These are phyloP conservation scores for Norana najaformis DNA, from an alignment of 2,888 invertebrate species.

Conservation along the genomic window DNA sequence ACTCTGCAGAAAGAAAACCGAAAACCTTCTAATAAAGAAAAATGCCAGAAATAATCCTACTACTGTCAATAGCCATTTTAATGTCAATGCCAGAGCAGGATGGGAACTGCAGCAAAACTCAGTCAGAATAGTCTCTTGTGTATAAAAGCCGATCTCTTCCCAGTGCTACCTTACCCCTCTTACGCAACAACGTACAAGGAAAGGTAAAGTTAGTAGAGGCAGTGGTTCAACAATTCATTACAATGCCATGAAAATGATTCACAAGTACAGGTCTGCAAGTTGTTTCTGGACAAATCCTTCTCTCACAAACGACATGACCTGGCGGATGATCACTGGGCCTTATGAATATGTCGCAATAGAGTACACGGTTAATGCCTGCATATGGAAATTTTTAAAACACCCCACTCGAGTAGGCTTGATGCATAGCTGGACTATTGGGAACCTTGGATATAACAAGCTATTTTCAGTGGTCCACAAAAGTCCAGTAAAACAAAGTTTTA, in stretches of 20 bases:
- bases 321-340: background rate
- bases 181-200: background rate
- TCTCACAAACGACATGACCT: background rate
- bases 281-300: too few relatives aligned
- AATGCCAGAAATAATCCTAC: slow-evolving; percentile 13
- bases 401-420: background rate
- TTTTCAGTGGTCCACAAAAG: background rate
- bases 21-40: background rate
- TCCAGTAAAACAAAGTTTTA: background rate
- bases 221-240: background rate
- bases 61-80: background rate
- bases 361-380: background rate
- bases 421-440: background rate
- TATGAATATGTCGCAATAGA: background rate
- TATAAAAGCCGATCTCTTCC: background rate
- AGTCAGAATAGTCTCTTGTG: background rate
- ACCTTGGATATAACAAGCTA: too few relatives aligned
- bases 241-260: background rate
- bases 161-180: background rate
- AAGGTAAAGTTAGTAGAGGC: background rate
- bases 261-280: background rate
- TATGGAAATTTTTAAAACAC: background rate
- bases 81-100: slow-evolving; percentile 13
- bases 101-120: background rate
- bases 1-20: background rate